Conservation (phyloP, 2,113 vertebrate genomes). For the Apaloderma vittatum region DNA sequence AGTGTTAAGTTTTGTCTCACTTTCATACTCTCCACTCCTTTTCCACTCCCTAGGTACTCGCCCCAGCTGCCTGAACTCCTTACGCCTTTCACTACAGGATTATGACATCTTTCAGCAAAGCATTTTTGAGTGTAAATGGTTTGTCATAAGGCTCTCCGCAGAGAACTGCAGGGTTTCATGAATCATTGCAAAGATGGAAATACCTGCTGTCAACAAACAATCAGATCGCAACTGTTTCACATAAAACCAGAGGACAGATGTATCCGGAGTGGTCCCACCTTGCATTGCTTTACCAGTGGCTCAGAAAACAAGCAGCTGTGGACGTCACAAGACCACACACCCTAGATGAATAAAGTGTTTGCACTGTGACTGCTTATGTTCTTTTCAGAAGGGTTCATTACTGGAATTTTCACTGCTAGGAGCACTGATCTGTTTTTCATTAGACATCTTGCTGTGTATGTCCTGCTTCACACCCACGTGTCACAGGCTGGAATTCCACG, state of each 20-base stretch:
- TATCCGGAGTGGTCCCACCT: not conserved
- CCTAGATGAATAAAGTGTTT: not conserved
- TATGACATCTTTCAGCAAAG: constrained; percentile 9
- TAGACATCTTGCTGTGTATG: not conserved
- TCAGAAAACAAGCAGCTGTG: constrained; percentile 17
- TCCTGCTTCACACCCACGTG: not conserved
- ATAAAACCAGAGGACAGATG: constrained; percentile 37
- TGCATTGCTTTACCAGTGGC: not conserved
- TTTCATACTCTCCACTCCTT: not conserved
- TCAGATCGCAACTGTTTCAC: not conserved
- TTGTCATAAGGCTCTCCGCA: not conserved
- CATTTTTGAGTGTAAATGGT: not conserved
- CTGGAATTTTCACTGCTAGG: not conserved
- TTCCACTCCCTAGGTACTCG: not conserved
- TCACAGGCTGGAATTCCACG: not conserved
- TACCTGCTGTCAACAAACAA: constrained; percentile 44
- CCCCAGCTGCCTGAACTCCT: not conserved
- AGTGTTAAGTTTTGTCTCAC: not conserved
- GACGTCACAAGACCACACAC: not conserved
- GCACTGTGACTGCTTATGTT: not conserved
- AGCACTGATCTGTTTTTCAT: not conserved
- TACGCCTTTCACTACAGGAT: not conserved
- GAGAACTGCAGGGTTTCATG: not conserved
- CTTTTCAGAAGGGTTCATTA: not conserved
- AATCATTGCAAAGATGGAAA: constrained; percentile 19